Evolutionary conservation across 2,888 invertebrate genomes (phyloP), one percentile per base, ranked within the genome.

Genomic region (Ptychoptera albimana): DNA sequence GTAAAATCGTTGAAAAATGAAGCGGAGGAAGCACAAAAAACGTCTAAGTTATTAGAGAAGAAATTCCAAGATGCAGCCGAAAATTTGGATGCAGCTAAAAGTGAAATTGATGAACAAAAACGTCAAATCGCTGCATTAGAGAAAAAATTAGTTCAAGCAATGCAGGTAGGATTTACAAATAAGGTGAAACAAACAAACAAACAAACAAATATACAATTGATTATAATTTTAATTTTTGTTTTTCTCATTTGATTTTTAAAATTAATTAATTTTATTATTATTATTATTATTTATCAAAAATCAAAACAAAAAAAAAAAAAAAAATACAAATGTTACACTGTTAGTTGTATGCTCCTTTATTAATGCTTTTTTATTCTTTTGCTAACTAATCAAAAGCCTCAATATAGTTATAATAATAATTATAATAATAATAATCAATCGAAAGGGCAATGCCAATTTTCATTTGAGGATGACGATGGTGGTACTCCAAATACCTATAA

Each of bases 21-120:
- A 61, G 81, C 80, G 1, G 79, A 80, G 41, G 78, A 80, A 53
- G 80, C 85, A 0, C 77, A 82, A 54, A 81, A 80, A 56, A 77
- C 78, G 8, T 80, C 83, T 0, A 84, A 87, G 57, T 81, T 82
- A 56, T 71, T 86, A 54, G 86, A 89, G 55, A 79, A 78, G 57
- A 82, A 84, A 60, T 87, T 79, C 59, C 75, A 80, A 47, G 72
- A 75, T 51, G 77, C 80, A 1, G 79, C 81, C 10, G 83, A 84
- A 57, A 76, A 83, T 59, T 69, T 86, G 53, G 86, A 87, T 54
- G 73, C 75, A 44, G 75, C 79, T 1, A 75, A 79, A 56, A 73
- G 75, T 45, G 83, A 86, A 57, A 65, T 86, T 52, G 88, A 88
- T 57, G 87, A 88, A 57, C 72, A 80, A 48, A 84, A 79, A 60